phyloP scores from a whole-genome alignment of 2,888 invertebrate species.

The Scrobipalpa costella region DNA sequence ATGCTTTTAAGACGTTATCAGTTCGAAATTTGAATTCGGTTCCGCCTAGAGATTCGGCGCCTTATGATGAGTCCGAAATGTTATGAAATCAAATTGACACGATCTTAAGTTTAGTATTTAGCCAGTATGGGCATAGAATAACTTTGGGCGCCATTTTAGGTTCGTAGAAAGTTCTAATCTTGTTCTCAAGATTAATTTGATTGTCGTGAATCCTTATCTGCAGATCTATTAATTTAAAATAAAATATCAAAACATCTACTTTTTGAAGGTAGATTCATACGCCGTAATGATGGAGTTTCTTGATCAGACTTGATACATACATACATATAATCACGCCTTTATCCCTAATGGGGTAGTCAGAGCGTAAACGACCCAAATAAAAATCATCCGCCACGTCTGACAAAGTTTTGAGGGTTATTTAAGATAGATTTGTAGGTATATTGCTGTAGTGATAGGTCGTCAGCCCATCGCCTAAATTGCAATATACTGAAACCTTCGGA shows the following conservation, averaged over 20 bases:
- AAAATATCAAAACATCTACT: not conserved
- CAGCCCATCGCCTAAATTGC: too few relatives aligned
- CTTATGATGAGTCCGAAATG: conserved; percentile 72
- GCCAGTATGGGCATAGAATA: conserved; percentile 27
- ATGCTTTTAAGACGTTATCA: not conserved
- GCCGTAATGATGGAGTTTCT: too few relatives aligned
- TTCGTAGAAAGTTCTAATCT: conserved; percentile 14
- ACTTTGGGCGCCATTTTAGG: conserved; percentile 24
- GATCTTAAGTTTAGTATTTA: conserved; percentile 53
- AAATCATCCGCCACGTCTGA: too few relatives aligned
- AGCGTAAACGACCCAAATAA: too few relatives aligned
- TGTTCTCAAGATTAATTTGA: not conserved
- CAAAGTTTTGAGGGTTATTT: too few relatives aligned
- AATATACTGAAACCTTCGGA: too few relatives aligned
- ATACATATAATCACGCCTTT: too few relatives aligned
- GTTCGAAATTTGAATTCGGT: conserved; percentile 34
- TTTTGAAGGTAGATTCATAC: too few relatives aligned
- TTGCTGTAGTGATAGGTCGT: too few relatives aligned
- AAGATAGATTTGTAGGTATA: too few relatives aligned
- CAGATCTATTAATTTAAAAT: not conserved
- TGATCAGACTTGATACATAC: too few relatives aligned
- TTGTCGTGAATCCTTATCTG: not conserved
- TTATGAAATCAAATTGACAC: conserved; percentile 76
- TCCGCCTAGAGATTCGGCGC: conserved; percentile 72
- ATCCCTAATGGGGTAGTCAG: too few relatives aligned